Conservation (phyloP, 53 echinoderm and acorn worm genomes). For the Patiria pectinifera region DNA sequence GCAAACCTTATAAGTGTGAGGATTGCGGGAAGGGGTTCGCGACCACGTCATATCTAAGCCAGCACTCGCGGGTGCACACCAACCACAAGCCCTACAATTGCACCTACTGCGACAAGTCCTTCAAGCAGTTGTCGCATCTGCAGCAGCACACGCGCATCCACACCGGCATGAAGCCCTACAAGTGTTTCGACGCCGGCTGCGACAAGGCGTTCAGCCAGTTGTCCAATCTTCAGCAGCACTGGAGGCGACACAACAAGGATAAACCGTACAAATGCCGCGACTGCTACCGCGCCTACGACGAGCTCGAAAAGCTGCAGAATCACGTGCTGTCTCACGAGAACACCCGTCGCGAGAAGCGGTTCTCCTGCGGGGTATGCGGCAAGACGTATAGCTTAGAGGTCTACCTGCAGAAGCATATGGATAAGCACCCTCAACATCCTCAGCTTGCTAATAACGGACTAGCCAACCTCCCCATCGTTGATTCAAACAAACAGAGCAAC, state of each 20-base stretch:
- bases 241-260: slow-evolving; percentile 96
- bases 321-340: slow-evolving; percentile 93
- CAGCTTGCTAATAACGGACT: slow-evolving; percentile 65
- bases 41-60: slow-evolving; percentile 90
- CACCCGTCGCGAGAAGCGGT: slow-evolving; percentile 87
- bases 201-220: slow-evolving; percentile 98
- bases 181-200: slow-evolving; percentile 84
- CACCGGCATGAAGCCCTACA: slow-evolving; percentile 93
- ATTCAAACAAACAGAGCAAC: slow-evolving; percentile 51
- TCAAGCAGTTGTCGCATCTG: slow-evolving; percentile 96
- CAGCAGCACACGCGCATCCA: slow-evolving; percentile 98
- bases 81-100: slow-evolving; percentile 96
- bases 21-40: slow-evolving; percentile 93
- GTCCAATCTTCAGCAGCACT: slow-evolving; percentile 95
- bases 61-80: slow-evolving; percentile 95
- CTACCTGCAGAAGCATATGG: slow-evolving; percentile 96
- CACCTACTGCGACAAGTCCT: slow-evolving; percentile 88
- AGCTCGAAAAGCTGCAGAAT: slow-evolving; percentile 89
- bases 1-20: slow-evolving; percentile 93
- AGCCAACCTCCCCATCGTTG: slow-evolving; percentile 28
- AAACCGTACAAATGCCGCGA: slow-evolving; percentile 98
- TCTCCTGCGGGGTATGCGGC: slow-evolving; percentile 91
- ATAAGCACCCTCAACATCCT: slow-evolving; percentile 96
- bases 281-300: slow-evolving; percentile 96
- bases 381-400: slow-evolving; percentile 92